These are phyloP conservation scores for Copidosoma floridanum DNA, from an alignment of 1,140 invertebrate species.

Conservation along the genomic window DNA sequence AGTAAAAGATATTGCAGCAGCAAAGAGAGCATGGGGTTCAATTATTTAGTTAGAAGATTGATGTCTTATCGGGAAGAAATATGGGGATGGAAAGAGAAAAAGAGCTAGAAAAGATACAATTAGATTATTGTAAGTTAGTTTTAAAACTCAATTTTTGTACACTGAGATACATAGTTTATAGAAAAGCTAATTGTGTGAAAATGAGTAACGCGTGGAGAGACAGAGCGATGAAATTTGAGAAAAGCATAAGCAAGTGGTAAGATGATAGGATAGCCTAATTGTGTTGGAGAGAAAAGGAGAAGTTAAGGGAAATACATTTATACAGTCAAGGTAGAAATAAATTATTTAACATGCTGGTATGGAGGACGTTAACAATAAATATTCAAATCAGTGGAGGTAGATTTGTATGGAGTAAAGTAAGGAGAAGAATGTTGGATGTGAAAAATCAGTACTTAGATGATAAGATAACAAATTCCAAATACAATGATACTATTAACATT, in stretches of 20 bases:
- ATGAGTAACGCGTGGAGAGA: neutral
- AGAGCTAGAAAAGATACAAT: too few relatives aligned
- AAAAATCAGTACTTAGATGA: neutral
- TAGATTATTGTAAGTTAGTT: neutral
- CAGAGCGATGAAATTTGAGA: neutral
- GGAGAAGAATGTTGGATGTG: neutral
- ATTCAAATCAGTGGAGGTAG: neutral
- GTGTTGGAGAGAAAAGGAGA: neutral
- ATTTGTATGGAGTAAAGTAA: neutral
- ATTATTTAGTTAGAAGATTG: constrained; percentile 17
- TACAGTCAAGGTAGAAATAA: neutral
- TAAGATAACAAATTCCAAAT: neutral
- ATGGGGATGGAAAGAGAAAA: constrained; percentile 19
- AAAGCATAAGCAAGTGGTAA: neutral
- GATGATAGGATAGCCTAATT: neutral
- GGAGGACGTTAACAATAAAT: neutral
- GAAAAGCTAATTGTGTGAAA: neutral
- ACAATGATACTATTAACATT: neutral
- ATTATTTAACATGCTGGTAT: neutral
- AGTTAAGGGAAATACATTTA: neutral
- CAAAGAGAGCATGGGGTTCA: constrained; percentile 18
- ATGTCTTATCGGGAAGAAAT: constrained; percentile 26
- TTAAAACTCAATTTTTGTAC: too few relatives aligned
- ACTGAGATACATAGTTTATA: too few relatives aligned
- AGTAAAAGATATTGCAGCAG: constrained; percentile 13